Evolutionary conservation across 1,140 invertebrate species (phyloP).

Genomic region (Propsilocerus akamusi): DNA sequence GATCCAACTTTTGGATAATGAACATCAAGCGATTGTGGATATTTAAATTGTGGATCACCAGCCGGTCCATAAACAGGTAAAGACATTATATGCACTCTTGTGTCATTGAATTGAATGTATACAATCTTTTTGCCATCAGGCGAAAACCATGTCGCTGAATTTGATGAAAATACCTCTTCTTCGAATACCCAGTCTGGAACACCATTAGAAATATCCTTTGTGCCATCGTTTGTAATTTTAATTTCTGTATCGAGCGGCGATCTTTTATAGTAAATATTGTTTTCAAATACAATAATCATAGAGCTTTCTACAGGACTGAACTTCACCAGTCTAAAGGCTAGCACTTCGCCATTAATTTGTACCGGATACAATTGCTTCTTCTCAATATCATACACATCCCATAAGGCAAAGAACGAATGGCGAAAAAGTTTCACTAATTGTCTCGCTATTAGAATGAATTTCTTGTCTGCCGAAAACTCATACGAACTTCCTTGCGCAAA

Average conservation of each 20-base stretch:
- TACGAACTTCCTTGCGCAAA: background rate
- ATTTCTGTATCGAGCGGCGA: constrained; percentile 20
- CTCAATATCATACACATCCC: constrained; percentile 31
- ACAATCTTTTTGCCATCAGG: constrained; percentile 57
- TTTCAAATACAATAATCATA: constrained; percentile 51
- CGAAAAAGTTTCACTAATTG: constrained; percentile 24
- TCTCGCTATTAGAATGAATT: background rate
- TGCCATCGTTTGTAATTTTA: constrained; percentile 38
- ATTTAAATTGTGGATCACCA: constrained; percentile 39
- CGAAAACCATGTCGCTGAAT: constrained; percentile 80
- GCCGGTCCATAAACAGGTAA: constrained; percentile 47
- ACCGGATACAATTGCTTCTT: constrained; percentile 23
- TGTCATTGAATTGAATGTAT: constrained; percentile 74
- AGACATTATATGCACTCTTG: constrained; percentile 38
- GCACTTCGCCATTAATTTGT: constrained; percentile 12
- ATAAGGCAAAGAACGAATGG: constrained; percentile 37
- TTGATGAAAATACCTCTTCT: constrained; percentile 82
- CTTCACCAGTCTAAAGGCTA: constrained; percentile 14
- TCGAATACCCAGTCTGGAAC: constrained; percentile 62
- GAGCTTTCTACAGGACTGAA: constrained; percentile 30
- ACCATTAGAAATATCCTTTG: constrained; percentile 52
- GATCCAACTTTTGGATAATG: constrained; percentile 70
- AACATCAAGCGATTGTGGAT: constrained; percentile 44
- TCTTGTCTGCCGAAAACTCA: constrained; percentile 5
- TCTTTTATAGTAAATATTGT: constrained; percentile 60